Evolutionary conservation across 2,888 invertebrate genomes (phyloP).

Genomic region (Formica aserva): DNA sequence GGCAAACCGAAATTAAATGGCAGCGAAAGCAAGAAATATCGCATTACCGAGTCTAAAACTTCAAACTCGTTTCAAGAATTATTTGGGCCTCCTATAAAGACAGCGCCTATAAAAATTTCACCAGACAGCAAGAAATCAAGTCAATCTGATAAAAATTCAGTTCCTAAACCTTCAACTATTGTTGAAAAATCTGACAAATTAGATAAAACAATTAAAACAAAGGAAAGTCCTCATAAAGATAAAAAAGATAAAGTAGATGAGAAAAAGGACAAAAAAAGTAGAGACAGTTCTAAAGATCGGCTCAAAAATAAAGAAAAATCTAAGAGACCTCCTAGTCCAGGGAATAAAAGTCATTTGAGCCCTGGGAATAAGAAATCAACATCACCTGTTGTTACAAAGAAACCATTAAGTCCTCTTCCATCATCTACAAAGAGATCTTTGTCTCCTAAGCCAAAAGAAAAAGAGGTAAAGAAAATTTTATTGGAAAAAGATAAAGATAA

Average conservation of each 20-base stretch:
- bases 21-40: constrained; percentile 84
- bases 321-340: constrained; percentile 86
- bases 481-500: constrained; percentile 86
- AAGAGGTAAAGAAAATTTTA: constrained; percentile 82
- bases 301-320: constrained; percentile 87
- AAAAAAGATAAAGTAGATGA: constrained; percentile 86
- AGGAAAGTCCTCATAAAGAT: constrained; percentile 88
- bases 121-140: constrained; percentile 89
- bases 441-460: constrained; percentile 83
- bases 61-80: constrained; percentile 91
- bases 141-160: constrained; percentile 80
- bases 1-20: constrained; percentile 91
- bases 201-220: constrained; percentile 85
- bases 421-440: constrained; percentile 76
- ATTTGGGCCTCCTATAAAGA: constrained; percentile 94
- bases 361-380: constrained; percentile 79
- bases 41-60: constrained; percentile 85
- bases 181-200: constrained; percentile 88
- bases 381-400: constrained; percentile 82
- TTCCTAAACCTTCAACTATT: constrained; percentile 82
- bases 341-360: constrained; percentile 82
- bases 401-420: constrained; percentile 81
- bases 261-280: constrained; percentile 86
- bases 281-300: constrained; percentile 87
- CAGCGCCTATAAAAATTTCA: constrained; percentile 88